These are phyloP conservation scores for Cichlasoma orientale DNA, from an alignment of 2,797 vertebrate species.

Conservation along the genomic window DNA sequence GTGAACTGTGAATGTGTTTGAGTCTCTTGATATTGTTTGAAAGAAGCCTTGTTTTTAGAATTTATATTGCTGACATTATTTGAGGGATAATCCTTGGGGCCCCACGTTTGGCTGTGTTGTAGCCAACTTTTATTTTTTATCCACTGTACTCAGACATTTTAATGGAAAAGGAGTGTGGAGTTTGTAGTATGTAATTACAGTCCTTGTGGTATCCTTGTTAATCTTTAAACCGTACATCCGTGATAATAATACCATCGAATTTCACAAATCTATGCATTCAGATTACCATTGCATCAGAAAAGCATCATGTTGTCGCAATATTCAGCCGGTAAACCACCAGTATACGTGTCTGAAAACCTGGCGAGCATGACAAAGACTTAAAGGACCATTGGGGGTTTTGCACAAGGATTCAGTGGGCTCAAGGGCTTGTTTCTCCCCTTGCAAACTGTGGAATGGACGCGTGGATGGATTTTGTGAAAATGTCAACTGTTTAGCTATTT, in stretches of 20 bases:
- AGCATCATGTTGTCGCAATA: conserved; percentile 48
- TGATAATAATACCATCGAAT: conserved; percentile 30
- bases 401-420: conserved; percentile 63
- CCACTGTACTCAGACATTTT: conserved; percentile 43
- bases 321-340: conserved; percentile 55
- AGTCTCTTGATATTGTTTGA: conserved; percentile 51
- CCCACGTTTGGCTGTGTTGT: conserved; percentile 32
- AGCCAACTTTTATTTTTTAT: conserved; percentile 30
- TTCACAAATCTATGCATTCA: conserved; percentile 65
- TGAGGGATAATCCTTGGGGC: conserved; percentile 24
- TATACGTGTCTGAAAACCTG: conserved; percentile 51
- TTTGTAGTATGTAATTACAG: conserved; percentile 51
- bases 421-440: conserved; percentile 68
- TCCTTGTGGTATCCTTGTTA: conserved; percentile 35
- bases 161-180: not conserved
- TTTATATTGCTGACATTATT: conserved; percentile 40
- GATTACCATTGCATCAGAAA: conserved; percentile 42
- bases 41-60: conserved; percentile 34
- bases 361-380: conserved; percentile 60
- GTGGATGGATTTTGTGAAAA: conserved; percentile 55
- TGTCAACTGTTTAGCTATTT: conserved; percentile 76
- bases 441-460: conserved; percentile 62
- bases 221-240: conserved; percentile 29
- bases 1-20: conserved; percentile 69
- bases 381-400: conserved; percentile 60